Base-by-base conservation (phyloP, 1,140 invertebrate genomes). In the Drosophila funebris region DNA sequence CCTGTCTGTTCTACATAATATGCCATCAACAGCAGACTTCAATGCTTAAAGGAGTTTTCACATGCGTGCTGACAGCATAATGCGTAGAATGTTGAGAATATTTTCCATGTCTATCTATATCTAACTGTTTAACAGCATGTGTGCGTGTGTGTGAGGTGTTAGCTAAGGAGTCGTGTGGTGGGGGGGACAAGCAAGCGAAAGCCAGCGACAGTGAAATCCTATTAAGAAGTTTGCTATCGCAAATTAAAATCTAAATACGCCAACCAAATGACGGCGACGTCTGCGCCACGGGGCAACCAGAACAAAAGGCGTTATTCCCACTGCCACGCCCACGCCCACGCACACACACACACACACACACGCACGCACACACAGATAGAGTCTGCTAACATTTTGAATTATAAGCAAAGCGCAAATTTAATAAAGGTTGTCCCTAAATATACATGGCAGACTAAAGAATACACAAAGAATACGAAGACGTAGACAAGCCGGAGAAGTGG, bases 161-260 rank as follows among this genome's bases (percentile, higher is more conserved):
- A 36, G 56, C 37, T n/a, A 7, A 7, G 22, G 18, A 18, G 36
- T 5, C 36, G 29, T 48, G 37, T 27, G 33, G 33, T 39, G 50
- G 39, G 27, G 5, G 9, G 16, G 5, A n/a, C 7, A n/a, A 11
- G 31, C 9, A 11, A 36, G 33, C 33, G 9, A 16, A 36, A 62
- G 58, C 60, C 48, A 75, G 62, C 53, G 80, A 87, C 78, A 87
- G 78, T 83, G 76, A 88, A 87, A 88, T 87, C 83, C 83, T 88
- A 88, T 87, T 87, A 87, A 87, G 83, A 88, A 87, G 83, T 87
- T 87, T 78, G 76, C 82, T 87, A 87, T 87, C 83, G 84, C 83
- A 87, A 87, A 87, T 87, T 87, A 87, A 87, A 87, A 87, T 87
- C 83, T 88, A 87, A 87, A 87, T 87, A 88, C 83, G 78, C 78